These are phyloP conservation scores for Pachyramphus minor DNA, from an alignment of 2,113 vertebrate species.

Conservation along the genomic window DNA sequence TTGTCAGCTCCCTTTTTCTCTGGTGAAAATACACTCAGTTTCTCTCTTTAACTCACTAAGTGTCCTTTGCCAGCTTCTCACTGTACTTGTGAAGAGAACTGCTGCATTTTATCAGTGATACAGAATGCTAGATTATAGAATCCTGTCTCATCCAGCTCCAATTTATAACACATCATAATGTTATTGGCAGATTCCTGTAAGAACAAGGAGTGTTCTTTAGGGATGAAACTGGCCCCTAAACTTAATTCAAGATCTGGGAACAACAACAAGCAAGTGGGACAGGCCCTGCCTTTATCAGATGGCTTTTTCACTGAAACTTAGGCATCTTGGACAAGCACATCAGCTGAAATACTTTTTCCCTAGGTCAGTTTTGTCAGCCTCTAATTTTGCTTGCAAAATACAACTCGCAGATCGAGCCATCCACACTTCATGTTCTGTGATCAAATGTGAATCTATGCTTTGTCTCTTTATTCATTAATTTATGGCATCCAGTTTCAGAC, in stretches of 20 bases:
- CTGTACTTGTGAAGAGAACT: background rate
- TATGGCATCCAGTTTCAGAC: constrained; percentile 39
- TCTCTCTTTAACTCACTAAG: background rate
- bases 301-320: background rate
- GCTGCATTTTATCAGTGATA: background rate
- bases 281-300: background rate
- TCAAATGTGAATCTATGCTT: background rate
- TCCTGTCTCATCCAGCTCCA: background rate
- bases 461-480: background rate
- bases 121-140: background rate
- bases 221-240: background rate
- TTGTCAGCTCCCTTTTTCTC: background rate
- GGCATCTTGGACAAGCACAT: background rate
- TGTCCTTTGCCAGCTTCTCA: background rate
- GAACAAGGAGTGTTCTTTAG: background rate
- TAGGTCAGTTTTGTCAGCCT: background rate
- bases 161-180: background rate
- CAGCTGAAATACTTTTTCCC: background rate
- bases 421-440: background rate
- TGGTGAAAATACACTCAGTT: background rate
- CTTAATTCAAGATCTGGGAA: background rate
- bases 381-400: background rate
- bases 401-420: background rate
- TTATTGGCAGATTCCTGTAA: background rate
- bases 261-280: background rate